Percentiles rank a stretch among this genome's conserved stretches.
Conservation (phyloP, 2,888 invertebrate species). For the Epirrhoe tristata region DNA sequence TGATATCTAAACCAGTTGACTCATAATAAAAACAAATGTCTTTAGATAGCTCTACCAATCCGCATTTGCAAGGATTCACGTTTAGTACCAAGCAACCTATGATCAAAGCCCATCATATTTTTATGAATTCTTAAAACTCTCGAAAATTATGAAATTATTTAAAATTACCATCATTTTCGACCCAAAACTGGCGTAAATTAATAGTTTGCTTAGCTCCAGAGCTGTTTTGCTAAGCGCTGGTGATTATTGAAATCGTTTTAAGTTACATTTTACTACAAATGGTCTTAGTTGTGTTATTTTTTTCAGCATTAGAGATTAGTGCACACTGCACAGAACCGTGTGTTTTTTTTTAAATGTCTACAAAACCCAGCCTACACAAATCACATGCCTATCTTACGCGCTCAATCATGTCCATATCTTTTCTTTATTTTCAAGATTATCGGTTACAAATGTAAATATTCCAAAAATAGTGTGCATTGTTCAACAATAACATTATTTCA, state of each 20-base stretch:
- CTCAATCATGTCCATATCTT: conserved; percentile 8
- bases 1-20: too few species aligned
- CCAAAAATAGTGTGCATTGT: conserved; percentile 30
- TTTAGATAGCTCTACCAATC: too few species aligned
- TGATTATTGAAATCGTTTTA: neutral
- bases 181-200: neutral
- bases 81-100: neutral
- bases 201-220: neutral
- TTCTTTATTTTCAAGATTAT: conserved; percentile 10
- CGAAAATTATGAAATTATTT: neutral
- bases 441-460: conserved; percentile 27
- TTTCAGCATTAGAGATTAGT: neutral
- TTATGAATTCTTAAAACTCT: neutral
- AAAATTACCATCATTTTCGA: neutral
- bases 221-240: neutral
- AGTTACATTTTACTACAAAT: neutral
- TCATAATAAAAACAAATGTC: too few species aligned
- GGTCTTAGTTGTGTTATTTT: neutral
- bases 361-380: neutral
- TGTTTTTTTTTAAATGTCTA: neutral
- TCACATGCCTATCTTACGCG: neutral
- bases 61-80: neutral
- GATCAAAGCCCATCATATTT: neutral
- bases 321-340: neutral
- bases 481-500: conserved; percentile 33